Evolutionary conservation across 2,888 invertebrate genomes (phyloP).

Genomic region (Tricholauxania praeusta): DNA sequence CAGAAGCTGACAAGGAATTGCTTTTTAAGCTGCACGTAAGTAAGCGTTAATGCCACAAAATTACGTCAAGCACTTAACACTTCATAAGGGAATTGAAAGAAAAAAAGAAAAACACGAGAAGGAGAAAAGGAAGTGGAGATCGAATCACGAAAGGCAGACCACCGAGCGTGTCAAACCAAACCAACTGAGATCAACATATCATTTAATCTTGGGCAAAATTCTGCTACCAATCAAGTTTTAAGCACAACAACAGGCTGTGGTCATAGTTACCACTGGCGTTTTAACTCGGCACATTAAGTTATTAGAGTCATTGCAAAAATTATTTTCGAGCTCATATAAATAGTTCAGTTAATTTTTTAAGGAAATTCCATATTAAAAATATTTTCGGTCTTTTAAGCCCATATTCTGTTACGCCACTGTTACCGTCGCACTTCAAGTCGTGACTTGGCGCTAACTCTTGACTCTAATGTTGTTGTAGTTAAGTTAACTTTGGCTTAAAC

Average conservation of each 20-base stretch:
- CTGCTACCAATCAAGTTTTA: too few relatives aligned
- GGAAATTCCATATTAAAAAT: too few relatives aligned
- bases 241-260: too few relatives aligned
- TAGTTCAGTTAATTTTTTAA: too few relatives aligned
- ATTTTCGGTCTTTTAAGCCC: too few relatives aligned
- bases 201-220: too few relatives aligned
- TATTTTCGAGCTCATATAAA: too few relatives aligned
- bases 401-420: too few relatives aligned
- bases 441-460: slow-evolving; percentile 54
- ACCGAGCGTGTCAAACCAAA: neutral
- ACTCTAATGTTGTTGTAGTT: slow-evolving; percentile 13
- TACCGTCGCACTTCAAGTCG: slow-evolving; percentile 44
- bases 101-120: neutral
- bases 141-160: slow-evolving; percentile 7
- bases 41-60: slow-evolving; percentile 27
- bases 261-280: too few relatives aligned
- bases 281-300: too few relatives aligned
- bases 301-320: too few relatives aligned
- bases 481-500: slow-evolving; percentile 15
- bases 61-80: slow-evolving; percentile 34
- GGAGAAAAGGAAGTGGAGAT: neutral
- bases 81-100: slow-evolving; percentile 8
- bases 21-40: slow-evolving; percentile 21
- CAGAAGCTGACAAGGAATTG: slow-evolving; percentile 29
- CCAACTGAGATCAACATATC: too few relatives aligned